Percentiles rank a stretch among this genome's conserved stretches.
These are phyloP conservation scores for Diprion similis DNA, from an alignment of 1,140 invertebrate genomes.

Conservation along the genomic window DNA sequence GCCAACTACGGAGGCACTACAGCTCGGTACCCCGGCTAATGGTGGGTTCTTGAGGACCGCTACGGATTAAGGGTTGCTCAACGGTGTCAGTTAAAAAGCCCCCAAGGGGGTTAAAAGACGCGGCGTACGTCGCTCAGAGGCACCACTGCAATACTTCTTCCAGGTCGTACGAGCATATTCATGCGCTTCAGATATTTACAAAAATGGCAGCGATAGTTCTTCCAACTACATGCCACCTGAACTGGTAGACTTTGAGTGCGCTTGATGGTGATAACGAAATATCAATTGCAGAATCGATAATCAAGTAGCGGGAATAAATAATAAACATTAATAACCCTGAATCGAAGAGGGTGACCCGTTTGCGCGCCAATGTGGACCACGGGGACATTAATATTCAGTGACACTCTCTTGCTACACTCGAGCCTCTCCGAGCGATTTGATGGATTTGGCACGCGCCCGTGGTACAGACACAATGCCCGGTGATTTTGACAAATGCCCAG, in stretches of 20 bases:
- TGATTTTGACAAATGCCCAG: conserved; percentile 21
- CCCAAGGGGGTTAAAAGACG: background rate
- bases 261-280: background rate
- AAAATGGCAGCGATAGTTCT: too few relatives aligned
- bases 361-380: background rate
- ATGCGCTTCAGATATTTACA: too few relatives aligned
- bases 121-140: too few relatives aligned
- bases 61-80: conserved; percentile 3
- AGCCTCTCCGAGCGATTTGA: conserved; percentile 13
- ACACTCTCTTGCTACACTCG: conserved; percentile 10
- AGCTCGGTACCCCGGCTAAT: conserved; percentile 4
- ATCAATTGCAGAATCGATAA: background rate
- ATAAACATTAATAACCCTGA: conserved; percentile 12
- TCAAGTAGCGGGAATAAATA: conserved; percentile 6
- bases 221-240: too few relatives aligned
- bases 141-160: too few relatives aligned
- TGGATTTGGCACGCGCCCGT: conserved; percentile 20
- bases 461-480: conserved; percentile 13
- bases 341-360: conserved; percentile 2
- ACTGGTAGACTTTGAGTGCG: too few relatives aligned
- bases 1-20: background rate
- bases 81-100: conserved; percentile 7
- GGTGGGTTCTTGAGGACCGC: background rate
- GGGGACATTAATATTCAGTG: conserved; percentile 17
- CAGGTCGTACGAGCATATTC: too few relatives aligned